phyloP scores from a whole-genome alignment of 1,140 invertebrate genomes.

The Brachionus calyciflorus region DNA sequence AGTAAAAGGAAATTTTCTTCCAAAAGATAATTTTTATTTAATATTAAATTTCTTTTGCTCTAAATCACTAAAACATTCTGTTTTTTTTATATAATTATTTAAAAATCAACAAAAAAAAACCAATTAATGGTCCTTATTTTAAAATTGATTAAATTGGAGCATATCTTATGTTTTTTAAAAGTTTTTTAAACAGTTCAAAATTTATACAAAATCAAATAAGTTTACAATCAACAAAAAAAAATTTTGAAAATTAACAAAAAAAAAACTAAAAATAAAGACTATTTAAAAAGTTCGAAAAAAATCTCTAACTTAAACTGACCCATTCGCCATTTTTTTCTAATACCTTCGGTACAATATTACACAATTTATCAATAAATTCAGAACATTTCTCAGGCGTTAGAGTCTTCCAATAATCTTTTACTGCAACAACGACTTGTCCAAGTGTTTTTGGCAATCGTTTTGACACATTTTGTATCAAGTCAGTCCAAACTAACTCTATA shows the following conservation, averaged over 20 bases:
- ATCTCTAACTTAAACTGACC: conserved; percentile 35
- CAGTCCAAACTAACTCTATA: conserved; percentile 40
- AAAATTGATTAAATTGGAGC: too few species aligned
- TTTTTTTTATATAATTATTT: too few species aligned
- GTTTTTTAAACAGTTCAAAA: conserved; percentile 20
- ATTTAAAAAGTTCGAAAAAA: too few species aligned
- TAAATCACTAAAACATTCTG: too few species aligned
- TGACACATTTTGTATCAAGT: conserved; percentile 41
- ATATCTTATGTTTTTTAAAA: too few species aligned
- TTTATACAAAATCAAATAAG: conserved; percentile 31
- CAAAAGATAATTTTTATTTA: too few species aligned
- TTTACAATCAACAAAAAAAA: conserved; percentile 27
- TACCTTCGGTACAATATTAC: conserved; percentile 30
- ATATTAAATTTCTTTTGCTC: too few species aligned
- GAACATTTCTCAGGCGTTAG: conserved; percentile 41
- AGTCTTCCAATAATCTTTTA: conserved; percentile 45
- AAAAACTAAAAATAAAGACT: too few species aligned
- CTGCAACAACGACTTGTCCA: conserved; percentile 34
- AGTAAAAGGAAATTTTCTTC: too few species aligned
- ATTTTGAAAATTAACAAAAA: conserved; percentile 25
- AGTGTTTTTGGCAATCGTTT: conserved; percentile 40
- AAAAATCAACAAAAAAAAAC: too few species aligned
- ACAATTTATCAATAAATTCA: conserved; percentile 43
- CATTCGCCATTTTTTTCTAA: conserved; percentile 42
- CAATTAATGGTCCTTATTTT: too few species aligned